Conservation (phyloP, 2,113 vertebrate genomes). For the Thoracochromis brauschi region DNA sequence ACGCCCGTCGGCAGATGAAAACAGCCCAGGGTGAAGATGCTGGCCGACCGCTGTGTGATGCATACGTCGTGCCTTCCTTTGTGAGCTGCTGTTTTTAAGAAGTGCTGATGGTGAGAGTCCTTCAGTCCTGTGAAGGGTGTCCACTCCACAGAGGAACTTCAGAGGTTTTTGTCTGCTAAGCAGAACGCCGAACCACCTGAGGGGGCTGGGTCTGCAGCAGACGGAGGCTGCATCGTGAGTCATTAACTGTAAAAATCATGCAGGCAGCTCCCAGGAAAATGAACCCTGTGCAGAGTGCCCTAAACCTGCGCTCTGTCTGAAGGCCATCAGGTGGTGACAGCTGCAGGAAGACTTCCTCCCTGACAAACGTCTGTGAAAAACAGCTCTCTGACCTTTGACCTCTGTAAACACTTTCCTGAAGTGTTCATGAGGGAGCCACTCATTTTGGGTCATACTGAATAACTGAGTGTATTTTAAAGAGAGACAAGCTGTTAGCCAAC, state of each 20-base stretch:
- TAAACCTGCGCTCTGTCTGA: neutral
- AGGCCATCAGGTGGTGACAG: neutral
- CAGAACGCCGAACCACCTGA: neutral
- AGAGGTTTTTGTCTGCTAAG: neutral
- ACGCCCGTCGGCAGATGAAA: neutral
- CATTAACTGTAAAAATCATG: neutral
- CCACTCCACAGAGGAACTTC: neutral
- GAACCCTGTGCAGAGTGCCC: neutral
- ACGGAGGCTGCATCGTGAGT: neutral
- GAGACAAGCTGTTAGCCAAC: neutral
- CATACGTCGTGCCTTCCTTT: neutral
- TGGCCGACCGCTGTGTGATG: neutral
- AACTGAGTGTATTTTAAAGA: neutral
- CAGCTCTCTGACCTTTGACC: neutral
- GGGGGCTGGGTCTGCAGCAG: neutral
- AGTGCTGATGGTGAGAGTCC: neutral
- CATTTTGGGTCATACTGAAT: neutral
- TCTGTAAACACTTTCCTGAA: neutral
- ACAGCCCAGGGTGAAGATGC: neutral
- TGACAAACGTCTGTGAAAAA: neutral
- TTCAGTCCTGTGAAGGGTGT: neutral
- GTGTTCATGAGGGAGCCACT: neutral
- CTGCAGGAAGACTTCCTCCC: neutral
- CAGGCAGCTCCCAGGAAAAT: neutral
- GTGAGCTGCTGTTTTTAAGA: neutral